These are phyloP conservation scores for Carabus problematicus DNA, from an alignment of 2,888 invertebrate species.

Conservation along the genomic window DNA sequence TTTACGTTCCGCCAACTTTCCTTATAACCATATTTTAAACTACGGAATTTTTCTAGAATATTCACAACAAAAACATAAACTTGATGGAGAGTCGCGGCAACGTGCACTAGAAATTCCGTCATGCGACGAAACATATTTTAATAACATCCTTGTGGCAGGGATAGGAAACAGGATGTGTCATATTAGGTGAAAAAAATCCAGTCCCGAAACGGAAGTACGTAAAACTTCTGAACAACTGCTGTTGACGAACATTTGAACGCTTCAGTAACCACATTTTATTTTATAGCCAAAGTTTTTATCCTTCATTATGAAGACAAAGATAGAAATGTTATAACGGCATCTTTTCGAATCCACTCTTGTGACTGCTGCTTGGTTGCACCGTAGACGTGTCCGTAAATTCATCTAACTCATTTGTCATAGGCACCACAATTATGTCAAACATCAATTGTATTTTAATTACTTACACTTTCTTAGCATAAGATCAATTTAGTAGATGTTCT, in stretches of 20 bases:
- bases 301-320: slow-evolving; percentile 15
- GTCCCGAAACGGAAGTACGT: slow-evolving; percentile 48
- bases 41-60: slow-evolving; percentile 39
- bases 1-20: slow-evolving; percentile 36
- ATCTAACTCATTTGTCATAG: too few species aligned
- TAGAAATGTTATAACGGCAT: not conserved
- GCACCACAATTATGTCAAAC: too few species aligned
- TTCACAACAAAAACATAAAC: slow-evolving; percentile 43
- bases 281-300: slow-evolving; percentile 52
- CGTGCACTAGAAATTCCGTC: slow-evolving; percentile 30
- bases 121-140: slow-evolving; percentile 36
- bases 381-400: too few species aligned
- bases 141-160: slow-evolving; percentile 22
- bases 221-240: slow-evolving; percentile 52
- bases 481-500: too few species aligned
- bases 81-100: slow-evolving; percentile 31
- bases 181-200: slow-evolving; percentile 50
- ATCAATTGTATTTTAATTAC: too few species aligned
- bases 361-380: not conserved
- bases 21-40: slow-evolving; percentile 40
- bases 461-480: too few species aligned
- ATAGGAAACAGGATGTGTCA: slow-evolving; percentile 49
- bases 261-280: slow-evolving; percentile 54
- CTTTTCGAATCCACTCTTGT: slow-evolving; percentile 1
- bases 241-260: slow-evolving; percentile 56